Evolutionary conservation across 2,888 invertebrate genomes (phyloP), one percentile per base, ranked within the genome.

Genomic region (Geophilus truncorum): DNA sequence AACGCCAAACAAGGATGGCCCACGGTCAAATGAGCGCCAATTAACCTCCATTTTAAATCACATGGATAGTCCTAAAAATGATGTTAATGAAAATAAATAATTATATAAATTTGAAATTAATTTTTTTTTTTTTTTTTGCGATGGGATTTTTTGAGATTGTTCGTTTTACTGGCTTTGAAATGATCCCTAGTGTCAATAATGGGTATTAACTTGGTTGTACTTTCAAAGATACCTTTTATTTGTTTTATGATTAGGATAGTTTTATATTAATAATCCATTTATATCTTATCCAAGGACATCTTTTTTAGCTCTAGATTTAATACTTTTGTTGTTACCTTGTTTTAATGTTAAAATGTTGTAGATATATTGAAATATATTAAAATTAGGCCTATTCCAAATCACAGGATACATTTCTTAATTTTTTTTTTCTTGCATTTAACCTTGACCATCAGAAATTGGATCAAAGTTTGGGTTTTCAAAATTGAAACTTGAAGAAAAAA

Each of bases 11-110:
- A 70, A 70, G 70, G 70, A 70, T 70, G 28, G 70, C 28, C 70
- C 70, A 70, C 28, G 70, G 70, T 70, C 70, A 70, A 70, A 28
- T 70, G 28, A 25, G 1, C 28, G 51, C 70, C 70, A 28, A 70
- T 70, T 70, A 70, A 70, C 70, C 70, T 70, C 70, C 70, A 70
- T 70, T 70, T 70, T 12, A n/a, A 25, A 70, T 70, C 70, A 28
- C 4, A 12, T 70, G 25, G 70, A 3, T 70, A 70, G 28, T 4
- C 51, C 70, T 70, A 70, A 70, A 70, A 23, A 25, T 25, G 25
- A 70, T 70, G 28, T 51, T 51, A 70, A 28, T 70, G 70, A 28
- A 70, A 70, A 25, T 25, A 4, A 23, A 62, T 4, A 25, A 32
- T 32, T 32, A 32, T 9, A 32, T 32, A 32, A 32, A 32, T 32